Conservation (phyloP, 2,113 vertebrate species). For the Gallinago media region DNA sequence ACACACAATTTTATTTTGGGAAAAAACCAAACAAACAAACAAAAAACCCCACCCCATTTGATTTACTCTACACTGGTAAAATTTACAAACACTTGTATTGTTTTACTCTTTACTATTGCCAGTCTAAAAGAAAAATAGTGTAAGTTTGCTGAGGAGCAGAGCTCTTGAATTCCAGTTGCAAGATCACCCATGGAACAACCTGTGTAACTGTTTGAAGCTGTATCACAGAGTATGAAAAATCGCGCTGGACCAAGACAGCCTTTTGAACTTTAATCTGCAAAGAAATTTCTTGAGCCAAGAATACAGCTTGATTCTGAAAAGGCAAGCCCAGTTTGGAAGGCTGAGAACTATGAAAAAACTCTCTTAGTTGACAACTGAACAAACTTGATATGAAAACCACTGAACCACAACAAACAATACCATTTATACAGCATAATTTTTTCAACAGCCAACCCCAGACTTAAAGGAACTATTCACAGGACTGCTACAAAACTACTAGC, state of each 20-base stretch:
- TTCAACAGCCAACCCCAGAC: not conserved
- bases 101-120: not conserved
- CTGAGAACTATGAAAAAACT: not conserved
- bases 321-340: not conserved
- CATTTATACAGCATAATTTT: not conserved
- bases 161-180: not conserved
- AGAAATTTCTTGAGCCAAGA: not conserved
- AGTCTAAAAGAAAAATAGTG: not conserved
- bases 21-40: not conserved
- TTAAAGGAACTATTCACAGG: not conserved
- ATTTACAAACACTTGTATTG: not conserved
- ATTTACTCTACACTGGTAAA: not conserved
- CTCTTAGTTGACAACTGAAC: not conserved
- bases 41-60: not conserved
- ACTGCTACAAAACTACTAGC: not conserved
- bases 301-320: not conserved
- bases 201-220: not conserved
- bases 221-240: not conserved
- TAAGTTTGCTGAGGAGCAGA: not conserved
- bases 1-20: not conserved
- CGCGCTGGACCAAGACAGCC: not conserved
- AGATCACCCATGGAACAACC: not conserved
- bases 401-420: constrained; percentile 14
- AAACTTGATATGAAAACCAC: constrained; percentile 19
- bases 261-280: not conserved